These are phyloP conservation scores for Euleptes europaea DNA, from an alignment of 2,113 vertebrate genomes.

Conservation along the genomic window DNA sequence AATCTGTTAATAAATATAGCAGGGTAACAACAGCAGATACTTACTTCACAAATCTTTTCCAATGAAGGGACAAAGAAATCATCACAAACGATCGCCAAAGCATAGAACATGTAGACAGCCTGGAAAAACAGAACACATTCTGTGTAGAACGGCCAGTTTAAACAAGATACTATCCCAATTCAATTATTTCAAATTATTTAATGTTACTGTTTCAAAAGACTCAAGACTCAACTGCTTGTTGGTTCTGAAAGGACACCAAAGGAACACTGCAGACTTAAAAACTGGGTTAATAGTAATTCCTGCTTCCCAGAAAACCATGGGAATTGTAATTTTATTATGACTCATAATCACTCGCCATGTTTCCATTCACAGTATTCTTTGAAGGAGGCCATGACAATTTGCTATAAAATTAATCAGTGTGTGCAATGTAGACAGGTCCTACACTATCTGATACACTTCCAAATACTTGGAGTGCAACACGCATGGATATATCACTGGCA, in stretches of 20 bases:
- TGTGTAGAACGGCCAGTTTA: background rate
- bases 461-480: background rate
- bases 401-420: background rate
- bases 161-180: background rate
- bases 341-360: background rate
- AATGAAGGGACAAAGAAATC: constrained; percentile 97
- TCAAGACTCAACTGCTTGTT: background rate
- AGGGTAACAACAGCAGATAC: constrained; percentile 24
- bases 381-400: background rate
- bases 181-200: background rate
- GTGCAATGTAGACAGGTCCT: background rate
- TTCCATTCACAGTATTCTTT: background rate
- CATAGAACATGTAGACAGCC: constrained; percentile 98
- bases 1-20: background rate
- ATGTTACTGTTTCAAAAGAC: background rate
- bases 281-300: background rate
- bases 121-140: constrained; percentile 64
- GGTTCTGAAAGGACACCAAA: background rate
- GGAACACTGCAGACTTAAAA: background rate
- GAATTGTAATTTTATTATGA: background rate
- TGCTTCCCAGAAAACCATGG: background rate
- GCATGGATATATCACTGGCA: background rate
- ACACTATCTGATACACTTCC: background rate
- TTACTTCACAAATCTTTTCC: constrained; percentile 96
- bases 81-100: constrained; percentile 93